Evolutionary conservation across 2,888 invertebrate species (phyloP).

Genomic region (Lymantria monacha): DNA sequence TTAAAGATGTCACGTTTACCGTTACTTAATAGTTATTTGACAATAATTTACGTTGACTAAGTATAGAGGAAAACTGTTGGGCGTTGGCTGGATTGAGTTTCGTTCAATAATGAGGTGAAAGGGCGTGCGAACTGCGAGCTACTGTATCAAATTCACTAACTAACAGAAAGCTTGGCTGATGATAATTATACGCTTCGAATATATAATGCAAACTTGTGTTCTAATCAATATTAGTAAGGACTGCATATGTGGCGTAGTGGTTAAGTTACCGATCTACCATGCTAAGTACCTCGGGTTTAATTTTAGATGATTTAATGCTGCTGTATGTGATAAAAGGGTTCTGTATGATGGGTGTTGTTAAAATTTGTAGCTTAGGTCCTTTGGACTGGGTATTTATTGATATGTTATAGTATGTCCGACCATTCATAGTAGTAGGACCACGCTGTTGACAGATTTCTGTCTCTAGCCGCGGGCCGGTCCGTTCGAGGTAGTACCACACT

Average conservation of each 20-base stretch:
- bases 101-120: slow-evolving; percentile 58
- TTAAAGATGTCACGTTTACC: slow-evolving; percentile 25
- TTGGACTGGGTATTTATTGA: no score
- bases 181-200: slow-evolving; percentile 21
- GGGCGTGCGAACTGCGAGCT: slow-evolving; percentile 37
- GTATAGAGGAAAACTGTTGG: slow-evolving; percentile 27
- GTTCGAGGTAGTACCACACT: no score
- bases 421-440: no score
- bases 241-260: neutral
- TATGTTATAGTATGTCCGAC: no score
- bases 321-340: no score
- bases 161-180: slow-evolving; percentile 16
- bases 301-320: no score
- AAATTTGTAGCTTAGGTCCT: no score
- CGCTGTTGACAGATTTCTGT: no score
- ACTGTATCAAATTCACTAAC: slow-evolving; percentile 32
- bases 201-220: slow-evolving; percentile 1
- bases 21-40: slow-evolving; percentile 36
- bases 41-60: slow-evolving; percentile 41
- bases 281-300: no score
- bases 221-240: neutral
- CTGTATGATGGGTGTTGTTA: no score
- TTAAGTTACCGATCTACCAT: no score
- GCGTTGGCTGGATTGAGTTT: slow-evolving; percentile 46
- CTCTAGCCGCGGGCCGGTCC: no score